These are phyloP conservation scores for Morus bassanus DNA, from an alignment of 2,797 vertebrate genomes.

Conservation along the genomic window DNA sequence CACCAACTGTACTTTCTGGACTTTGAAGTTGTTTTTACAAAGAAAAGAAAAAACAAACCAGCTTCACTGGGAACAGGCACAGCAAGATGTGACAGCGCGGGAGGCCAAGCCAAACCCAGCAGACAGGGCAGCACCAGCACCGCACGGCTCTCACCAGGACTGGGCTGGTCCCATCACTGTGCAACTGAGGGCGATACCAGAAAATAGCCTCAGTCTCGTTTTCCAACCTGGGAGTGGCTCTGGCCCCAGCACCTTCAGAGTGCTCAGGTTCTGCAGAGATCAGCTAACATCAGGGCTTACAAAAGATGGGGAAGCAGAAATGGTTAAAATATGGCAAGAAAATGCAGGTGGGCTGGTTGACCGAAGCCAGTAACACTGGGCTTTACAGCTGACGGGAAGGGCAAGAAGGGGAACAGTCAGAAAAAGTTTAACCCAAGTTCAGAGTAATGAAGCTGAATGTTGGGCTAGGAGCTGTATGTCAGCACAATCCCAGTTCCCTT, in stretches of 20 bases:
- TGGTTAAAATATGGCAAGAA: background rate
- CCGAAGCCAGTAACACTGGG: background rate
- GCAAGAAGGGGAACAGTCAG: background rate
- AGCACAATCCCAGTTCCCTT: background rate
- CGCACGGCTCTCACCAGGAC: fast-evolving
- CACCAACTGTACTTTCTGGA: background rate
- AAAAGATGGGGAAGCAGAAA: background rate
- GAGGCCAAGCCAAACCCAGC: background rate
- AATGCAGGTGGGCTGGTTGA: background rate
- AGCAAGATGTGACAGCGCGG: background rate
- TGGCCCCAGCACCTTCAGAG: background rate
- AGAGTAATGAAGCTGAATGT: background rate
- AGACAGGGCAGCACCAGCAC: background rate
- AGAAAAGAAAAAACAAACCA: background rate
- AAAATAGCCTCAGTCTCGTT: background rate
- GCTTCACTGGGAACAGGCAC: background rate
- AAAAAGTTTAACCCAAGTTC: background rate
- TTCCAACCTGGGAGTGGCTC: background rate
- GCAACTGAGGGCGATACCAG: fast-evolving
- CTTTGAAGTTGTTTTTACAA: background rate
- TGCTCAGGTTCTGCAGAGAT: background rate
- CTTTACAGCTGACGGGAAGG: background rate
- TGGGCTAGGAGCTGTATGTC: background rate
- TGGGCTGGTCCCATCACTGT: background rate
- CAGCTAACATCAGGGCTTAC: background rate